A percentile compares a stretch with the other conserved stretches of the same genome.
phyloP scores from a whole-genome alignment of 2,797 vertebrate species.

The Muscicapa striata region DNA sequence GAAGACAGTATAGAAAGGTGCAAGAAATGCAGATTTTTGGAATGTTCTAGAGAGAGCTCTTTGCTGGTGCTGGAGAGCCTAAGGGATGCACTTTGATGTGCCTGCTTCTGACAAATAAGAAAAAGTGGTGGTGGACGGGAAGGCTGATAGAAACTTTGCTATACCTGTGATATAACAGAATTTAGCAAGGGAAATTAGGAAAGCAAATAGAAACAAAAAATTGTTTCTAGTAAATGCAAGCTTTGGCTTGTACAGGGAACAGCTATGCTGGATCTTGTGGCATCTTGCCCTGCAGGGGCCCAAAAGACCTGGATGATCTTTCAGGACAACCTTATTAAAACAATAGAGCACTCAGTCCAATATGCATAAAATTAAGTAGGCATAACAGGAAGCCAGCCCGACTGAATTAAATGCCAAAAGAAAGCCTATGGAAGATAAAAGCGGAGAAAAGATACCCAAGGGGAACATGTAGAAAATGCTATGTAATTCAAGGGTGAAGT shows the following conservation, averaged over 20 bases:
- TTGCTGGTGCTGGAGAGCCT: background rate
- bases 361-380: background rate
- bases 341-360: background rate
- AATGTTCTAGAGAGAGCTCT: background rate
- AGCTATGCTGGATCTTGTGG: background rate
- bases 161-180: background rate
- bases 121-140: background rate
- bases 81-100: background rate
- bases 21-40: background rate
- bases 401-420: background rate
- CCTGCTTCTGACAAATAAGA: background rate
- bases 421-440: background rate
- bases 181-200: background rate
- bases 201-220: background rate
- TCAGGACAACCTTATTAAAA: background rate
- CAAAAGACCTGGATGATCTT: background rate
- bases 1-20: background rate
- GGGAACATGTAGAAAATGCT: background rate
- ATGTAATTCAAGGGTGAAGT: background rate
- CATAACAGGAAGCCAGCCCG: background rate
- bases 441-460: background rate
- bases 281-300: background rate
- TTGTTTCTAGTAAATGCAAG: background rate
- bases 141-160: background rate
- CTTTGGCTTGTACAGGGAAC: background rate